Base-by-base conservation (phyloP, 2,888 invertebrate genomes). In the Sisyra terminalis region DNA sequence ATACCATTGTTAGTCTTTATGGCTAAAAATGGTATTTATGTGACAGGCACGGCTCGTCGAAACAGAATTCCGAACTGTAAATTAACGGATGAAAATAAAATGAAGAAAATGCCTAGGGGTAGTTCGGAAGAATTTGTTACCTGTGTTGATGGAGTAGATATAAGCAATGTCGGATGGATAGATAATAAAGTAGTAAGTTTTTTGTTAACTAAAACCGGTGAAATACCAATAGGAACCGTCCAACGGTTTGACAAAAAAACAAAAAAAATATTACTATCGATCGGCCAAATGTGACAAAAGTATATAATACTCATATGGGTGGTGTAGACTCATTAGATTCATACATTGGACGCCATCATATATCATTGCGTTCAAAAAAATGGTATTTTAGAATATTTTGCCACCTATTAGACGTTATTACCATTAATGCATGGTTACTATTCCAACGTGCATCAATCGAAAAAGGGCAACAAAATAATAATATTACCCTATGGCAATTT, bases 61-160 rank as follows among this genome's bases (percentile, higher is more conserved):
- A 50, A 53, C 29, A 46, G 57, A 44, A 47, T 57, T 35, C 52
- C 53, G 3, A 52, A 55, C 43, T 54, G 54, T 44, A 56, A 55
- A 45, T 46, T 59, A 8, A 53, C 53, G 24, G 45, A 46, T 4
- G 55, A 56, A 41, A 52, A 53, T 24, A 44, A 48, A 8, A 38
- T 51, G 29, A 52, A 50, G 44, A 52, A 53, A 46, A 38, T 46
- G 31, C 39, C 41, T 30, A 45, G 54, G 39, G 52, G 55, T 13
- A 50, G 43, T 18, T 50, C 47, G 32, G 14, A 42, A 31, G 52
- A 55, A 49, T 51, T 46, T 49, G 48, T 53, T 29, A 46, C 49
- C 29, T 40, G 46, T 38, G 43, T 46, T 44, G 46, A 53, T 40
- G 50, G 47, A 10, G 45, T 46, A 42, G 46, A 50, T 29, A 42